Percentiles rank a stretch among this genome's conserved stretches.
Conservation (phyloP, 1,140 invertebrate genomes). For the Pinna nobilis region DNA sequence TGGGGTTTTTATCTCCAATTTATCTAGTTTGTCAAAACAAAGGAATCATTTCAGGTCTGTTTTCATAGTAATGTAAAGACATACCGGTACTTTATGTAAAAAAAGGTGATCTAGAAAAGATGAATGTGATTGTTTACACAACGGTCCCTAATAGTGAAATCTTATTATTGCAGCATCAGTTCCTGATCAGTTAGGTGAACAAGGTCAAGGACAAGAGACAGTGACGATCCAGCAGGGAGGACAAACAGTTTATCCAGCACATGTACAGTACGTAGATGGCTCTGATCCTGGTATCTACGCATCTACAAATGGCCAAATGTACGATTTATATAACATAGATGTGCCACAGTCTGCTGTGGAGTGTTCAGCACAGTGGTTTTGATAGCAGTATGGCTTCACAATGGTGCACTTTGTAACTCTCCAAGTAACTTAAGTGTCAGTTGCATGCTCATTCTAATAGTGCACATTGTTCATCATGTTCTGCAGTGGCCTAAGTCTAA, state of each 20-base stretch:
- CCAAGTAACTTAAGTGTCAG: too few relatives aligned
- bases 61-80: background rate
- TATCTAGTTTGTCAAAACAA: too few relatives aligned
- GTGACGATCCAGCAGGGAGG: slow-evolving; percentile 69
- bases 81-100: background rate
- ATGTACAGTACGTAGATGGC: slow-evolving; percentile 84
- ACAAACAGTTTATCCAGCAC: slow-evolving; percentile 77
- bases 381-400: slow-evolving; percentile 12
- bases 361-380: slow-evolving; percentile 17
- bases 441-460: too few relatives aligned
- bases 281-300: slow-evolving; percentile 82
- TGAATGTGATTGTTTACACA: slow-evolving; percentile 28
- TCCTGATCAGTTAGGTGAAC: slow-evolving; percentile 48
- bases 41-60: background rate
- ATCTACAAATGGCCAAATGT: slow-evolving; percentile 82
- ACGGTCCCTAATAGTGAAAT: background rate
- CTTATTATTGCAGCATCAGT: slow-evolving; percentile 51
- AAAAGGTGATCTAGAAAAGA: background rate
- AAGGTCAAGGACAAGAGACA: slow-evolving; percentile 64
- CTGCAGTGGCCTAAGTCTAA: too few relatives aligned
- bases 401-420: slow-evolving; percentile 9
- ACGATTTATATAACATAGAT: slow-evolving; percentile 61
- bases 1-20: too few relatives aligned
- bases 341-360: slow-evolving; percentile 42
- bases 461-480: too few relatives aligned